phyloP scores from a whole-genome alignment of 2,113 vertebrate genomes.

The Micronisus gabar region DNA sequence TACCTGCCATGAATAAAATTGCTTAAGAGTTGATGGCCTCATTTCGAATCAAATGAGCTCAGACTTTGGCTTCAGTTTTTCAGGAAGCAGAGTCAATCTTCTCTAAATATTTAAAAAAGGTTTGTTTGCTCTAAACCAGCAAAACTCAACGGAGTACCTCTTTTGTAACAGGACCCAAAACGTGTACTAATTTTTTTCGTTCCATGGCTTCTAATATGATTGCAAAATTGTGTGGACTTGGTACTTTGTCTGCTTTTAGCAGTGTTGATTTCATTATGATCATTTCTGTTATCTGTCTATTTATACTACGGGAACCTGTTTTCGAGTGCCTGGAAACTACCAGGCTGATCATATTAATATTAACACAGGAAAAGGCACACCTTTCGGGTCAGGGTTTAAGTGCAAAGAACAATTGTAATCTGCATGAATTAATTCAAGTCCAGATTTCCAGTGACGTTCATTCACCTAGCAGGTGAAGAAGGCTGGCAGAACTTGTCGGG shows the following conservation, averaged over 20 bases:
- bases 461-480: not conserved
- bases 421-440: not conserved
- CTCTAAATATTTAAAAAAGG: conserved; percentile 53
- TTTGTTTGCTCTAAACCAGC: conserved; percentile 36
- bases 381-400: conserved; percentile 43
- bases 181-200: fast-evolving
- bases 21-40: not conserved
- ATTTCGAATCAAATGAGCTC: not conserved
- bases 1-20: conserved; percentile 12
- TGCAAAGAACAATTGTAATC: conserved; percentile 42
- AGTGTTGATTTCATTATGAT: not conserved
- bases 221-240: conserved; percentile 19
- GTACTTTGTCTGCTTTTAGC: conserved; percentile 40
- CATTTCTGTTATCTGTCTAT: conserved; percentile 30
- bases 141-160: not conserved
- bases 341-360: not conserved
- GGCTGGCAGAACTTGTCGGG: not conserved
- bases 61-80: conserved; percentile 50
- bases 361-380: conserved; percentile 7
- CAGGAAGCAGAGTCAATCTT: conserved; percentile 40
- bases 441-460: not conserved
- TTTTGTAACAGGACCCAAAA: not conserved
- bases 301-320: conserved; percentile 5
- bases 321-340: not conserved
- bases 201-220: not conserved